These are phyloP conservation scores for Pocillopora verrucosa DNA, from an alignment of 64 coral and sea anemone species.

Conservation along the genomic window DNA sequence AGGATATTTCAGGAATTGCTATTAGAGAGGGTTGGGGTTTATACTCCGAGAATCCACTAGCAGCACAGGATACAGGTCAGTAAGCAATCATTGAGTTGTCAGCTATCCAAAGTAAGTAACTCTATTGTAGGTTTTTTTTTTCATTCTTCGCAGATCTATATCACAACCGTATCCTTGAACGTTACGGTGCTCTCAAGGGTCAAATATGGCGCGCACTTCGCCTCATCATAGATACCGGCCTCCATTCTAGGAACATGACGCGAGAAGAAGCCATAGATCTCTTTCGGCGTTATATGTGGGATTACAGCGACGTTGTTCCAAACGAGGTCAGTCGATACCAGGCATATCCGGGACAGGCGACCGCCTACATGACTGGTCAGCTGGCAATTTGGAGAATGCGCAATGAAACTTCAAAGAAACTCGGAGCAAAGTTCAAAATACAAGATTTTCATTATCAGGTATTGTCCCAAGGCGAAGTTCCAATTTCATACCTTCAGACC, in stretches of 20 bases:
- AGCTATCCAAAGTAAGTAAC: too few relatives aligned
- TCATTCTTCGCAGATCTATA: constrained; percentile 8
- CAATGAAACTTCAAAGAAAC: constrained; percentile 12
- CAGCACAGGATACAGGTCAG: constrained; percentile 10
- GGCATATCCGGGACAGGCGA: constrained; percentile 42
- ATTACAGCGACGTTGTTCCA: constrained; percentile 21
- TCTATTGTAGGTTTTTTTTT: too few relatives aligned
- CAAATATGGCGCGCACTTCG: constrained; percentile 52
- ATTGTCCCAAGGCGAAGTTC: constrained; percentile 16
- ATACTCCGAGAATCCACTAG: constrained; percentile 69
- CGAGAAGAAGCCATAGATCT: constrained; percentile 24
- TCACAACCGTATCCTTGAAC: neutral
- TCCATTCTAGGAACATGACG: constrained; percentile 36
- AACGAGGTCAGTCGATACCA: constrained; percentile 53
- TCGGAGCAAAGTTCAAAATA: constrained; percentile 33
- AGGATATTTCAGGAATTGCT: constrained; percentile 30
- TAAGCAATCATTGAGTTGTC: neutral
- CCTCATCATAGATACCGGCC: constrained; percentile 45
- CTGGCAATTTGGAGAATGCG: constrained; percentile 48
- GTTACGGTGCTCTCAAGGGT: constrained; percentile 28
- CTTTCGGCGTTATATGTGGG: constrained; percentile 43
- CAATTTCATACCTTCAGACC: constrained; percentile 27
- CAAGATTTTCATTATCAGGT: constrained; percentile 57
- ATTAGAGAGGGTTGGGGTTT: constrained; percentile 75
- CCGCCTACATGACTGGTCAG: constrained; percentile 55